Conservation (phyloP, 2,113 vertebrate species). For the Microcebus ravelobensis region DNA sequence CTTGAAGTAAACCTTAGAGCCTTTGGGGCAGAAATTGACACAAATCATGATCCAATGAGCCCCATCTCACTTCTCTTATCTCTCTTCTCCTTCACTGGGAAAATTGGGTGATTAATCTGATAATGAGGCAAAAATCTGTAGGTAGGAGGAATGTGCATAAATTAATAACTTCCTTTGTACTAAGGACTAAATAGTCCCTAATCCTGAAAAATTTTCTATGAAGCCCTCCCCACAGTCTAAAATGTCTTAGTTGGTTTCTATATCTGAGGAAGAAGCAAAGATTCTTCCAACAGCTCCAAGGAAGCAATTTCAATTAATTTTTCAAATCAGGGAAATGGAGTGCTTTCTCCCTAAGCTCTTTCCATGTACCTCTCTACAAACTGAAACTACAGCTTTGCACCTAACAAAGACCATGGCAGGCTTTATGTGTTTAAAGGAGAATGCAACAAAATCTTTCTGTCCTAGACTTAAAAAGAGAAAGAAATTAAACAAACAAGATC, state of each 20-base stretch:
- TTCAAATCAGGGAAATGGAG: neutral
- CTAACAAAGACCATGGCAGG: neutral
- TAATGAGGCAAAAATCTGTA: conserved; percentile 4
- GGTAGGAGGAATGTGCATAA: neutral
- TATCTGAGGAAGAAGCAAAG: neutral
- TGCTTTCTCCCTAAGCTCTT: neutral
- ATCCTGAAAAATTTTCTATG: neutral
- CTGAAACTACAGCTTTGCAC: neutral
- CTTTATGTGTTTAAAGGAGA: neutral
- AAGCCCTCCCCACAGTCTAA: neutral
- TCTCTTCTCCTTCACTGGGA: neutral
- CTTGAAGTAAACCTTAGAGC: neutral
- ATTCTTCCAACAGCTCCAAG: neutral
- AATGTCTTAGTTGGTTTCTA: neutral
- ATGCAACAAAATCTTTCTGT: neutral
- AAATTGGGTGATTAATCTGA: neutral
- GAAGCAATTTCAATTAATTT: neutral
- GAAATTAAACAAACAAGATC: neutral
- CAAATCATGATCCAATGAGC: conserved; percentile 25
- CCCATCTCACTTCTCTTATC: neutral
- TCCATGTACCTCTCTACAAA: neutral
- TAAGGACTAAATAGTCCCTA: neutral
- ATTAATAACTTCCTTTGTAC: conserved; percentile 18
- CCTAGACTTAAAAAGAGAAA: neutral
- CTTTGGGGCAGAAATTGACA: neutral